Conservation (phyloP, 2,797 vertebrate species). For the Meriones psammophilus region DNA sequence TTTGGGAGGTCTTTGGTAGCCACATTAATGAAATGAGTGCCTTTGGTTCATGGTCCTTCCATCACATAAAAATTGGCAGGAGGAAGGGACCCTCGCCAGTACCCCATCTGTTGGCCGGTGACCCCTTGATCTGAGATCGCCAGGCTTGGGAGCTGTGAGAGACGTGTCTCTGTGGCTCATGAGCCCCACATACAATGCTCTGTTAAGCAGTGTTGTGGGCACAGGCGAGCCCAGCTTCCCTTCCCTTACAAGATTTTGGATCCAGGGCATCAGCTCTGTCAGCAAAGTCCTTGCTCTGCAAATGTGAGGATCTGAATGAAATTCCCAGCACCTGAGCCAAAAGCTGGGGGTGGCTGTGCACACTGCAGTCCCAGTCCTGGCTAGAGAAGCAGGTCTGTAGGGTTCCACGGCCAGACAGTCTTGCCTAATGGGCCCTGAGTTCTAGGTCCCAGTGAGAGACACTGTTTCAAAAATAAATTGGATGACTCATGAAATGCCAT, state of each 20-base stretch:
- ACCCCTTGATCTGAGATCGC: neutral
- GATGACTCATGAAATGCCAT: neutral
- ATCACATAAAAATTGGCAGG: neutral
- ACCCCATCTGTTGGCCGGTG: fast-evolving
- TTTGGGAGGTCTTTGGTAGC: neutral
- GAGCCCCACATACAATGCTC: fast-evolving
- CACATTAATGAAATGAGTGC: fast-evolving
- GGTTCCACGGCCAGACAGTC: neutral
- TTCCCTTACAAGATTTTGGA: neutral
- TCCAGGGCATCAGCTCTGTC: neutral
- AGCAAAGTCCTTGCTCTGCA: neutral
- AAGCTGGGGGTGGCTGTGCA: neutral
- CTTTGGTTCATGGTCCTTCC: neutral
- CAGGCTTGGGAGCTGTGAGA: no score
- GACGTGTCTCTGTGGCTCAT: neutral
- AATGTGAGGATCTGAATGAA: no score
- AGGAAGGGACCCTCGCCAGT: neutral
- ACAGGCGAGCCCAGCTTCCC: fast-evolving
- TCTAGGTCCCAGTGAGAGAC: neutral
- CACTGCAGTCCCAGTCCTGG: neutral
- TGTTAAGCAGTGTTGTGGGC: fast-evolving
- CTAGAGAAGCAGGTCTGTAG: neutral
- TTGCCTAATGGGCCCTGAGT: neutral
- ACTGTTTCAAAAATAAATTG: neutral
- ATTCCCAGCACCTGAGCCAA: neutral